phyloP scores from a whole-genome alignment of 2,797 vertebrate species.

The Trachops cirrhosus region DNA sequence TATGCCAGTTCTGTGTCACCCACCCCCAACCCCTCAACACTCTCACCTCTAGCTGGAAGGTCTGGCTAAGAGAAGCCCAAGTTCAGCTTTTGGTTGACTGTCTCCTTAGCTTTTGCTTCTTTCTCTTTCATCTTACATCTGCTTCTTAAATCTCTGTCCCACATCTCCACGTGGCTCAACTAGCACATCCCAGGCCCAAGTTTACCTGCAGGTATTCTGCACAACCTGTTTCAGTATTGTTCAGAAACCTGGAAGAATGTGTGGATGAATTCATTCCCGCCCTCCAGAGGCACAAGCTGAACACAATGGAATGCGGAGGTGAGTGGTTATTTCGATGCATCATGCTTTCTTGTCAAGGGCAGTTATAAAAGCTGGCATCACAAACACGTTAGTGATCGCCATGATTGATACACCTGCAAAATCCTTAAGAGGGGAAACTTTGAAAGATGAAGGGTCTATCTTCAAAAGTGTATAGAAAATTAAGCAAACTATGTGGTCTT shows the following conservation, averaged over 20 bases:
- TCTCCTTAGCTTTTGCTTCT: not conserved
- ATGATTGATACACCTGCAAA: not conserved
- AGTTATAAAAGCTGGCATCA: slow-evolving; percentile 22
- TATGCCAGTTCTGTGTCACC: not conserved
- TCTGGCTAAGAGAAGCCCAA: not conserved
- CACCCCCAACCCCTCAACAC: not conserved
- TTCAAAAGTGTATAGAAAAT: slow-evolving; percentile 1
- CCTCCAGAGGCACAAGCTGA: not conserved
- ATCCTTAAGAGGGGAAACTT: not conserved
- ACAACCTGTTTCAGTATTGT: not conserved
- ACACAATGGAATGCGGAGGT: not conserved
- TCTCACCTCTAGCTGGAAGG: not conserved
- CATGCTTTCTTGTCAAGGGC: not conserved
- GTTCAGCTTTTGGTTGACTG: not conserved
- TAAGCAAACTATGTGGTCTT: not conserved
- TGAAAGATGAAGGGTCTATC: not conserved
- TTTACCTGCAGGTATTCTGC: not conserved
- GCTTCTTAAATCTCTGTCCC: not conserved
- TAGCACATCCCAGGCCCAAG: not conserved
- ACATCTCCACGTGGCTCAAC: not conserved
- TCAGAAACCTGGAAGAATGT: not conserved
- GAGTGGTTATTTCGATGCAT: not conserved
- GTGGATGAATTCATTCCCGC: not conserved
- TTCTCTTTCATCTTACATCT: not conserved
- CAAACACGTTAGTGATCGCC: not conserved